Base-by-base conservation (phyloP, 92 coral and sea anemone genomes). In the Heliopora coerulea region DNA sequence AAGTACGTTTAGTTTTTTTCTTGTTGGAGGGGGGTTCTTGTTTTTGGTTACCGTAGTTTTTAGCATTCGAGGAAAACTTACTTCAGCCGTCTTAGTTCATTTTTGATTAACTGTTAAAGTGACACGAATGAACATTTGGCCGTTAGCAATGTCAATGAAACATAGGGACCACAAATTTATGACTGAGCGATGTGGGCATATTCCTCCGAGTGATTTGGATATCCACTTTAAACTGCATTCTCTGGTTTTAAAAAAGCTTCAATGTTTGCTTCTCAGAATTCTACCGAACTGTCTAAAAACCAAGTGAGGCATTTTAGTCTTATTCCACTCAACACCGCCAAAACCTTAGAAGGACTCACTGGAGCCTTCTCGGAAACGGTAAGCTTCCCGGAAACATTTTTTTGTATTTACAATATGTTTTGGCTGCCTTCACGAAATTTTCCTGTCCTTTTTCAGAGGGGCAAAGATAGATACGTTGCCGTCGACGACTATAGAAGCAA, bases 341-440 rank as follows among this genome's bases (percentile, higher is more conserved):
- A 95, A 50, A 88, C 95, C 13, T 83, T 95, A 34, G 99, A 95
- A 49, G 99, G 89, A 70, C 88, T 95, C 4, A 95, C 99, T 41
- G 88, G 96, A 28, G 97, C 97, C 29, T 95, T 95, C 70, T 80
- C 96, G 23, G 83, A 91, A 19, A 75, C 89, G 68, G 99, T 95
- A 85, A 83, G 99, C 65, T 21, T n/a, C 13, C 15, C 31, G 17
- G 13, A 33, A 30, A n/a, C 35, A 29, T 3, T 26, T 27, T 7
- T 44, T 49, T 27, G 39, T 20, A 15, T 18, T 8, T 6, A 18
- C 26, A 2, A 65, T 14, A 29, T 40, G 30, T 15, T 27, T 15
- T 69, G 9, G 7, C 27, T 44, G 62, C 12, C 10, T 17, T 12
- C n/a, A 35, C 21, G 23, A 41, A 23, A 42, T 24, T 30, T 56